These are phyloP conservation scores for Rhogogaster chlorosoma DNA, from an alignment of 2,888 invertebrate species.

Conservation along the genomic window DNA sequence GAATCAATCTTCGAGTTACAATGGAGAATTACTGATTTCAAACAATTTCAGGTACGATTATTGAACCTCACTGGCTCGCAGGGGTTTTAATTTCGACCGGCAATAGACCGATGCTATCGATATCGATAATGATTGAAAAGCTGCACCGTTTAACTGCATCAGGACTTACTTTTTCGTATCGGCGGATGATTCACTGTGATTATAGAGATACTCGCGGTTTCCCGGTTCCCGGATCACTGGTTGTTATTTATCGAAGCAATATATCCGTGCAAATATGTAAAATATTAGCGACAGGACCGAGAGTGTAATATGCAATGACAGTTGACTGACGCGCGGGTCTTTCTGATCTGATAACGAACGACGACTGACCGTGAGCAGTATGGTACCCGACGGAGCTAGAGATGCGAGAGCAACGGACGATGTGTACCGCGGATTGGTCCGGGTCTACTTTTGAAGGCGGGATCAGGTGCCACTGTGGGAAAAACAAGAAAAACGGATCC, in stretches of 20 bases:
- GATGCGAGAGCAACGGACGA: constrained; percentile 62
- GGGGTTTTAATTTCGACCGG: background rate
- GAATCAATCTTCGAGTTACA: background rate
- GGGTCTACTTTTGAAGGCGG: constrained; percentile 76
- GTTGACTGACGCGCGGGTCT: constrained; percentile 34
- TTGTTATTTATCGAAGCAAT: background rate
- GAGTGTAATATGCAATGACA: background rate
- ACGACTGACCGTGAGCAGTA: constrained; percentile 58
- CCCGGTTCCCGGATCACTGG: background rate
- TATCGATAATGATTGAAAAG: background rate
- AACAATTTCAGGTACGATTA: background rate
- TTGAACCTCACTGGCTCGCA: background rate
- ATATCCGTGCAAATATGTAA: background rate
- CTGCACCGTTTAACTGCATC: background rate
- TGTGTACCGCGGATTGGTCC: constrained; percentile 72
- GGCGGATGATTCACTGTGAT: constrained; percentile 21
- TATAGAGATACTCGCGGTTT: background rate
- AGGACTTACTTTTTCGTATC: constrained; percentile 20
- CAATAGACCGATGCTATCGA: too few species aligned
- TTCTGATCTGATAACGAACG: constrained; percentile 57
- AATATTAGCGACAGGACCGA: background rate
- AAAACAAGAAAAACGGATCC: constrained; percentile 75
- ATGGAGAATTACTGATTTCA: background rate
- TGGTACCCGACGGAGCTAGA: constrained; percentile 62
- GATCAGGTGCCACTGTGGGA: constrained; percentile 77